phyloP scores from a whole-genome alignment of 2,888 invertebrate species.

The Acrobasis consociella region DNA sequence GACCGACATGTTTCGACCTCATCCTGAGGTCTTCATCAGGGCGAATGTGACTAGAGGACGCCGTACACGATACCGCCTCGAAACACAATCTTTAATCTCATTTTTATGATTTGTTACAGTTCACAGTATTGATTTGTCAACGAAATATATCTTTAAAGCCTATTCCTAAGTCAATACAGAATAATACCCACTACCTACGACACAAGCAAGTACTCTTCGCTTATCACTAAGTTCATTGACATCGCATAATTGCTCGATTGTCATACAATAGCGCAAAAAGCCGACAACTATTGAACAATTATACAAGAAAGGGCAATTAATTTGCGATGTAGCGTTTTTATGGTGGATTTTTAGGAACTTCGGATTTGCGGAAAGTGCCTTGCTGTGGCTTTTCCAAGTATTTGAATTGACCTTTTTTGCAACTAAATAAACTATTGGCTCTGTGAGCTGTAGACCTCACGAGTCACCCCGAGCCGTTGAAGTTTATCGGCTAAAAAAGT shows the following conservation, averaged over 20 bases:
- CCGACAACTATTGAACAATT: conserved; percentile 23
- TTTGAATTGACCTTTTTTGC: too few species aligned
- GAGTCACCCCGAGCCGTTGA: too few species aligned
- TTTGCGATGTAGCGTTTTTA: conserved; percentile 3
- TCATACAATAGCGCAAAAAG: conserved; percentile 49
- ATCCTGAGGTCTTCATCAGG: too few species aligned
- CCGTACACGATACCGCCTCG: too few species aligned
- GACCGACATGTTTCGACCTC: too few species aligned
- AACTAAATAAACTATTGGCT: too few species aligned
- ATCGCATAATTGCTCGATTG: conserved; percentile 41
- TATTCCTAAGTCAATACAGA: neutral
- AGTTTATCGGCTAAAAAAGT: too few species aligned
- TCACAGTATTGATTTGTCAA: too few species aligned
- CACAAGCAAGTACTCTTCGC: neutral
- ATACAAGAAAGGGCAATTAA: conserved; percentile 10
- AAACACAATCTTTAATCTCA: too few species aligned
- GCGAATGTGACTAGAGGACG: too few species aligned
- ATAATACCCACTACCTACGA: neutral
- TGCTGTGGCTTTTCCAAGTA: neutral
- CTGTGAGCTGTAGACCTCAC: too few species aligned
- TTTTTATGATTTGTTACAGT: too few species aligned
- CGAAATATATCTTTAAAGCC: neutral
- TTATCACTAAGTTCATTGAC: conserved; percentile 32
- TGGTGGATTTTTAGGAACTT: neutral
- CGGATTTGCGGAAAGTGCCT: neutral